These are phyloP conservation scores for Channa argus DNA, from an alignment of 2,113 vertebrate genomes.

Conservation along the genomic window DNA sequence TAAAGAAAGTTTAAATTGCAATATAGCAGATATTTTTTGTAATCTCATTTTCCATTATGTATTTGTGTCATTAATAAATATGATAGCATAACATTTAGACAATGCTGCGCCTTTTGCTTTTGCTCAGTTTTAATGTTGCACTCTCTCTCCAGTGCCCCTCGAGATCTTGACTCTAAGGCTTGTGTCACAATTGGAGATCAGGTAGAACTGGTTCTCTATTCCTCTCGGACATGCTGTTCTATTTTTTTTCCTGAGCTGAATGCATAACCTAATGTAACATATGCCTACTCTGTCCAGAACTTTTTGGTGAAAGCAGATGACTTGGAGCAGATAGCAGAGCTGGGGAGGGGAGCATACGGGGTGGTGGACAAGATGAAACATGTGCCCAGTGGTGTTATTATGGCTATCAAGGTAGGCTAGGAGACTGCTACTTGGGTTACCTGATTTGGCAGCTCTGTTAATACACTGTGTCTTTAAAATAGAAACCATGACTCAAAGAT, in stretches of 20 bases:
- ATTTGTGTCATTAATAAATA: neutral
- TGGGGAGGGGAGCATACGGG: slow-evolving; percentile 96
- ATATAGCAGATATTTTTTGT: too few relatives aligned
- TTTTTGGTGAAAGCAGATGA: slow-evolving; percentile 99
- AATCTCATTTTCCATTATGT: too few relatives aligned
- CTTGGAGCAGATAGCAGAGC: slow-evolving; percentile 93
- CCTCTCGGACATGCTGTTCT: neutral
- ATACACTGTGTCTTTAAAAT: slow-evolving; percentile 41
- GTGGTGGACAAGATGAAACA: slow-evolving; percentile 99
- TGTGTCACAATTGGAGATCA: slow-evolving; percentile 95
- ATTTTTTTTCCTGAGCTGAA: neutral
- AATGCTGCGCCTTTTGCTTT: too few relatives aligned
- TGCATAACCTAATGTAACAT: neutral
- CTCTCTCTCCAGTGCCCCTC: slow-evolving; percentile 87
- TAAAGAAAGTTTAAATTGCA: too few relatives aligned
- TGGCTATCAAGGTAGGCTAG: slow-evolving; percentile 95
- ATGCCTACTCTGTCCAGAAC: slow-evolving; percentile 84
- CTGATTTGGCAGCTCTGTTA: slow-evolving; percentile 17
- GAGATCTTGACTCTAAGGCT: slow-evolving; percentile 97
- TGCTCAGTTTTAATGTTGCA: neutral
- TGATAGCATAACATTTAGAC: too few relatives aligned
- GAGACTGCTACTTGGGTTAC: slow-evolving; percentile 32
- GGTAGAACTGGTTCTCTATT: slow-evolving; percentile 78
- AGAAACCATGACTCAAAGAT: slow-evolving; percentile 25
- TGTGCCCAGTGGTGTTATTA: slow-evolving; percentile 94